Evolutionary conservation across 2,797 vertebrate genomes (phyloP).

Genomic region (Lepilemur septentrionalis): DNA sequence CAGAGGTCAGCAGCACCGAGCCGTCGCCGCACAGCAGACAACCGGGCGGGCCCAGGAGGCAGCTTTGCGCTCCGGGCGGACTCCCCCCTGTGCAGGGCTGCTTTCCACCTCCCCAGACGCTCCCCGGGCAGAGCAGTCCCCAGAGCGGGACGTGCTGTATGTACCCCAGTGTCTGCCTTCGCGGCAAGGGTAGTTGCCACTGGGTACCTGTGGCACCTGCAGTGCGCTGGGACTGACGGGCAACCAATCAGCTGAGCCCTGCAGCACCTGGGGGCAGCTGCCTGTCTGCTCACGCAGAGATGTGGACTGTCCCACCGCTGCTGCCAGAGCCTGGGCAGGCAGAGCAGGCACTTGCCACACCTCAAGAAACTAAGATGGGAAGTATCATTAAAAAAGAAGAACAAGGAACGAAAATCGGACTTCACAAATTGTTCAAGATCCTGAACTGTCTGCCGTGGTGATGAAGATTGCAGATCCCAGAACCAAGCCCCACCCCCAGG

Average conservation of each 20-base stretch:
- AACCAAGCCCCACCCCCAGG: neutral
- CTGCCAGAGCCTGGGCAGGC: neutral
- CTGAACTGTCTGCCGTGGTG: accelerated
- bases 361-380: neutral
- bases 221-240: too few relatives aligned
- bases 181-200: neutral
- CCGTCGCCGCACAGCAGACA: accelerated
- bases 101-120: neutral
- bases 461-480: neutral
- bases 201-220: neutral
- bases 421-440: neutral
- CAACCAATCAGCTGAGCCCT: accelerated
- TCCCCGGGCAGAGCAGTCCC: neutral
- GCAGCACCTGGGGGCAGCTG: accelerated
- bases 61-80: neutral
- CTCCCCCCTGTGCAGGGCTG: accelerated
- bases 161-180: neutral
- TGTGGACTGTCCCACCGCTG: neutral
- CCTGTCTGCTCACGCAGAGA: neutral
- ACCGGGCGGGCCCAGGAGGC: accelerated
- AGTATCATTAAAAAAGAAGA: neutral
- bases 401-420: neutral
- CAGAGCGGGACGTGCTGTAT: neutral
- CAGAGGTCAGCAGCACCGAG: conserved; percentile 64
- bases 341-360: neutral